Percentiles rank a stretch among this genome's conserved stretches.
These are phyloP conservation scores for Penaeus monodon DNA, from an alignment of 2,888 invertebrate species.

Conservation along the genomic window DNA sequence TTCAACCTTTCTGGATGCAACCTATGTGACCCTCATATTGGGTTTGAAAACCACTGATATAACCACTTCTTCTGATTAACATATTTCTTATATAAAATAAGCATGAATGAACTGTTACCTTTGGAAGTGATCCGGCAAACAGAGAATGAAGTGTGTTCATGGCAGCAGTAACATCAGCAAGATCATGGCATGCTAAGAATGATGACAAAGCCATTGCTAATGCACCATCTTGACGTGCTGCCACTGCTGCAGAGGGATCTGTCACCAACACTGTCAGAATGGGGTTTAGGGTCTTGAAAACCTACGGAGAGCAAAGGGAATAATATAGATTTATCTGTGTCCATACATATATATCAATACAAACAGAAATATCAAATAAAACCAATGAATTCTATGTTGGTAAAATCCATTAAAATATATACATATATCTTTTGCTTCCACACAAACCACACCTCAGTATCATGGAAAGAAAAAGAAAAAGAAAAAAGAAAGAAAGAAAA, in stretches of 20 bases:
- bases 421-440: neutral
- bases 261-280: slow-evolving; percentile 79
- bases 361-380: no score
- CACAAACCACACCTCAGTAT: neutral
- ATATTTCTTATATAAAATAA: no score
- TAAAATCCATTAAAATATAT: no score
- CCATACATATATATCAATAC: no score
- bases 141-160: slow-evolving; percentile 58
- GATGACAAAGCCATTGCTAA: slow-evolving; percentile 39
- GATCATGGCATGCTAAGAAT: slow-evolving; percentile 56
- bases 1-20: no score
- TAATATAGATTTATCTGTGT: neutral
- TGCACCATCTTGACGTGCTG: slow-evolving; percentile 52
- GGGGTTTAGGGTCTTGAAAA: slow-evolving; percentile 80
- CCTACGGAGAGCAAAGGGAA: slow-evolving; percentile 74
- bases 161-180: slow-evolving; percentile 48
- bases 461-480: neutral
- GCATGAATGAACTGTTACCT: slow-evolving; percentile 33
- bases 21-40: no score
- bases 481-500: neutral
- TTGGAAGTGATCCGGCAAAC: slow-evolving; percentile 55
- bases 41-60: no score
- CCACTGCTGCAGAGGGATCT: slow-evolving; percentile 78
- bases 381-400: no score
- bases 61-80: neutral